phyloP scores from a whole-genome alignment of 2,113 vertebrate genomes.

The Grus americana region DNA sequence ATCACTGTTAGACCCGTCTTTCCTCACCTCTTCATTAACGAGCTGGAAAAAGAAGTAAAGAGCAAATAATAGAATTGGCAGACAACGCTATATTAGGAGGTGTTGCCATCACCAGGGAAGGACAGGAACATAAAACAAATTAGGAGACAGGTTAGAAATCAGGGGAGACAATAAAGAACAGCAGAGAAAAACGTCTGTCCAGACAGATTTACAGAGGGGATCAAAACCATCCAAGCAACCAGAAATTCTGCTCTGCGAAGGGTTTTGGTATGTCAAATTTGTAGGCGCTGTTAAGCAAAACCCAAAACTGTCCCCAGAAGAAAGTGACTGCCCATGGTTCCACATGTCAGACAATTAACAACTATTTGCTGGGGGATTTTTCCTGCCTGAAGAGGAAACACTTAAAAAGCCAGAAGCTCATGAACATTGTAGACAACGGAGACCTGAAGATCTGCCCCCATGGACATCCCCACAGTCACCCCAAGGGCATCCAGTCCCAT shows the following conservation, averaged over 20 bases:
- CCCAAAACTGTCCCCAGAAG: not conserved
- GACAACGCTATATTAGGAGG: not conserved
- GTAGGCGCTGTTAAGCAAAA: not conserved
- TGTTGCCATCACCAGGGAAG: slow-evolving; percentile 35
- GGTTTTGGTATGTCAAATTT: not conserved
- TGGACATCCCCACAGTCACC: not conserved
- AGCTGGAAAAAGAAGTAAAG: slow-evolving; percentile 32
- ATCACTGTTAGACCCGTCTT: not conserved
- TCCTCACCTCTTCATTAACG: slow-evolving; percentile 29
- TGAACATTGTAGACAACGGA: not conserved
- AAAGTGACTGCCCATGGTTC: not conserved
- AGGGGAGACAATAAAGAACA: not conserved
- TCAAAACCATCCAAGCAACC: not conserved
- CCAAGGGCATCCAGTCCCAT: rapidly evolving
- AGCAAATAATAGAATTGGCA: slow-evolving; percentile 27
- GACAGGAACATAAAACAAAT: slow-evolving; percentile 49
- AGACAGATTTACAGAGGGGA: slow-evolving; percentile 19
- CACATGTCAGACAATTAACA: not conserved
- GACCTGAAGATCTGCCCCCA: not conserved
- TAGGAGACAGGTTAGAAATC: slow-evolving; percentile 31
- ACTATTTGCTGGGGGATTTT: not conserved
- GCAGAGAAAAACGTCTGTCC: not conserved
- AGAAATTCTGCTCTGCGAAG: not conserved
- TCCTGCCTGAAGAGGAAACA: not conserved
- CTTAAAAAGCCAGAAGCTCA: not conserved